These are phyloP conservation scores for Sinodicranocentrus sp. DNA, from an alignment of 2,888 invertebrate genomes.

Conservation along the genomic window DNA sequence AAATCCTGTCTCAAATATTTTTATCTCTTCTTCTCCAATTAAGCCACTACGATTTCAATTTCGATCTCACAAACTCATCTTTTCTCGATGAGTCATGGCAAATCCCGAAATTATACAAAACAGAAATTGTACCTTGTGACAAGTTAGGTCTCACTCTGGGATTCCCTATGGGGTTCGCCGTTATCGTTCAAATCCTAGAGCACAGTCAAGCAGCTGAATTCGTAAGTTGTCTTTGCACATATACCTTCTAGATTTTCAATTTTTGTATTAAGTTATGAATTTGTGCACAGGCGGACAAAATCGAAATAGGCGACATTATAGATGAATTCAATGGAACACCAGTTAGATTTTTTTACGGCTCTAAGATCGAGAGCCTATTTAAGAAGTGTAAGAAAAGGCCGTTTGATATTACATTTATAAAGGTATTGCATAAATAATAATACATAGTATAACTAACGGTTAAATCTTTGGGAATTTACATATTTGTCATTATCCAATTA, in stretches of 20 bases:
- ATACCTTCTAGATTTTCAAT: neutral
- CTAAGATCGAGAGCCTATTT: constrained; percentile 80
- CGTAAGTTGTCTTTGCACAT: constrained; percentile 79
- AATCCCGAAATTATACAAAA: constrained; percentile 80
- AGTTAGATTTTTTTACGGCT: constrained; percentile 80
- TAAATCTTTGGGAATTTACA: too few species aligned
- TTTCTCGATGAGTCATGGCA: constrained; percentile 84
- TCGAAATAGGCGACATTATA: constrained; percentile 83
- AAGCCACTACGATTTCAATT: constrained; percentile 80
- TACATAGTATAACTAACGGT: too few species aligned
- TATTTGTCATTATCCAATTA: too few species aligned
- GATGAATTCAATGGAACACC: constrained; percentile 83
- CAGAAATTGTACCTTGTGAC: constrained; percentile 83
- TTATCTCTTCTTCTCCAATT: constrained; percentile 81
- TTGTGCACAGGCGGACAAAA: constrained; percentile 78
- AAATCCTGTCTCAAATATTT: constrained; percentile 83
- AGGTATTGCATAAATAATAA: too few species aligned
- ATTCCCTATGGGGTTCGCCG: constrained; percentile 82
- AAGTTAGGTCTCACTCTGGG: constrained; percentile 81
- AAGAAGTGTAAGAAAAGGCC: constrained; percentile 80
- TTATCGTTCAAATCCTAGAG: constrained; percentile 82
- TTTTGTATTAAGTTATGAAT: neutral
- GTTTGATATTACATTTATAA: constrained; percentile 80
- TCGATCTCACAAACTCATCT: constrained; percentile 81
- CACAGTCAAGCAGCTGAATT: constrained; percentile 84